A percentile compares a stretch with the other conserved stretches of the same genome.
Conservation (phyloP, 2,797 vertebrate species). For the Phalanger gymnotis region DNA sequence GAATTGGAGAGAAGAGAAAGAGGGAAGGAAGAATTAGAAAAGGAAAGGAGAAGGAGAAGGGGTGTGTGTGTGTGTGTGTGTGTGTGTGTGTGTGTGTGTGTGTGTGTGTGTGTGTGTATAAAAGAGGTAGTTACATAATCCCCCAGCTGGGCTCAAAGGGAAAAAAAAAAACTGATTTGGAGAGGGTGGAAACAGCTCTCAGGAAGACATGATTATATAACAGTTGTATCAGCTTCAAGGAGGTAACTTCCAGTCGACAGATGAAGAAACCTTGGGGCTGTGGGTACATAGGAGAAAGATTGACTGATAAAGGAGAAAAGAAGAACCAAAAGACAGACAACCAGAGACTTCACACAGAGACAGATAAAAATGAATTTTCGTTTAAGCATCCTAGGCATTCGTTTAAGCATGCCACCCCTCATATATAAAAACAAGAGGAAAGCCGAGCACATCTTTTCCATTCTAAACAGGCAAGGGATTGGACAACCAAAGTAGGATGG, state of each 20-base stretch:
- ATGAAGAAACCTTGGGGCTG: neutral
- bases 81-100: neutral
- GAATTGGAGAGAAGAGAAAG: too few relatives aligned
- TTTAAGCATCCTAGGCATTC: neutral
- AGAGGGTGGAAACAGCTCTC: neutral
- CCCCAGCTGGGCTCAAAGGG: neutral
- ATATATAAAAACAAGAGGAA: neutral
- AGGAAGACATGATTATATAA: neutral
- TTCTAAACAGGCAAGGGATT: neutral
- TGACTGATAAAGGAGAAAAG: neutral
- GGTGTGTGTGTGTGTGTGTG: neutral
- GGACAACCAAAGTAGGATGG: neutral
- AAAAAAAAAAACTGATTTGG: neutral
- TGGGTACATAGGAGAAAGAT: neutral
- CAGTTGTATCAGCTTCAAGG: neutral
- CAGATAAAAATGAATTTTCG: neutral
- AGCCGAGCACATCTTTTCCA: neutral
- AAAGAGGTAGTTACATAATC: neutral
- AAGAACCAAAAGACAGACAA: neutral
- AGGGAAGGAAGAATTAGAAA: too few relatives aligned
- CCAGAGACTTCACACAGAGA: neutral
- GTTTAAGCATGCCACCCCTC: neutral
- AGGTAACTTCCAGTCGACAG: neutral
- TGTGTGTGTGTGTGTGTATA: neutral
- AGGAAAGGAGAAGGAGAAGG: neutral